Base-by-base conservation (phyloP, 2,797 vertebrate species). In the Rousettus madagascariensis region DNA sequence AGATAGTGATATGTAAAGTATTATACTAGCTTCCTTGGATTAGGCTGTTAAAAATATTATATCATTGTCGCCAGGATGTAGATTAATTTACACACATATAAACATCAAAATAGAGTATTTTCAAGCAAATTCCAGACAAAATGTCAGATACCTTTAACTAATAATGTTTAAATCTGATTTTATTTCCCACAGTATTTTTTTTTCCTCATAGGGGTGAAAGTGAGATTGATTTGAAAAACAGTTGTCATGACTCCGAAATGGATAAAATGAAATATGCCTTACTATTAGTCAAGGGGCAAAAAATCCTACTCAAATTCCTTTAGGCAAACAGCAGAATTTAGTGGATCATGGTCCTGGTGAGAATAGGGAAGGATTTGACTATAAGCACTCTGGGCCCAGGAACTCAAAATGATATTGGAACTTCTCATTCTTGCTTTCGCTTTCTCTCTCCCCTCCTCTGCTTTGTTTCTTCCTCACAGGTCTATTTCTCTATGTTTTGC, bases 181-280 rank as follows among this genome's bases (percentile, higher is more conserved):
- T 79, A 74, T 69, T 84, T 61, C 49, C 8, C 65, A 69, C 3
- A 8, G 16, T n/a, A 28, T 19, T 65, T 55, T 90, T 90, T 75
- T 65, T 26, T 87, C 6, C 43, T 59, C 28, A 16, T 61, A 28
- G 22, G 26, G 41, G 0, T 75, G 28, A 30, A 85, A 69, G 16
- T 87, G 53, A 87, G 28, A 53, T 43, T 89, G 72, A 66, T 83
- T 93, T 90, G 65, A 26, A 92, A 95, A 95, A 92, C 66, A 87
- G 38, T 78, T 72, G 51, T 16, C 55, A 74, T 59, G 61, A 83
- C 78, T 92, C 69, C 94, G 41, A 86, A 90, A 92, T 41, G 11
- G 22, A 51, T 55, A 66, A 65, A 88, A 61, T 86, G 8, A 78
- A 74, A 68, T 57, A 68, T 72, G 13, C 20, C 55, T 96, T 91